phyloP scores from a whole-genome alignment of 1,140 invertebrate species.

The Cryptotermes secundus region DNA sequence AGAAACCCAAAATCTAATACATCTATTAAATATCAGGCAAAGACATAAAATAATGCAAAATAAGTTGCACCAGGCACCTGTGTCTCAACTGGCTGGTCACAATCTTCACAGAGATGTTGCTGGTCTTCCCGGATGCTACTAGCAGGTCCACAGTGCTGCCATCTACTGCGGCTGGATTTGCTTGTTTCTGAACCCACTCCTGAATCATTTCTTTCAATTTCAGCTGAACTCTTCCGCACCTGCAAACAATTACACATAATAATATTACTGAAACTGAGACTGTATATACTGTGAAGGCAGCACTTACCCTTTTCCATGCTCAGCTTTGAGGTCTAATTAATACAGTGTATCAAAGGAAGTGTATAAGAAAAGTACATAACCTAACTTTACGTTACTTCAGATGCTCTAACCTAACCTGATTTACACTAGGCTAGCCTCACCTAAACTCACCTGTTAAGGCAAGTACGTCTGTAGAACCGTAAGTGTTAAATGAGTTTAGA shows the following conservation, averaged over 20 bases:
- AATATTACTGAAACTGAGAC: too few relatives aligned
- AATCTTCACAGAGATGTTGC: conserved; percentile 72
- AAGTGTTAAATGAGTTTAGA: too few relatives aligned
- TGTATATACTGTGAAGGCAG: too few relatives aligned
- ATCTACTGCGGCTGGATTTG: conserved; percentile 75
- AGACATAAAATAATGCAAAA: not conserved
- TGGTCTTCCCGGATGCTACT: conserved; percentile 49
- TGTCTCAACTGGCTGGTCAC: conserved; percentile 69
- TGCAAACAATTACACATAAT: conserved; percentile 31
- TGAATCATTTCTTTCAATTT: conserved; percentile 88
- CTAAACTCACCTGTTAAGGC: too few relatives aligned
- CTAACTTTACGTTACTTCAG: too few relatives aligned
- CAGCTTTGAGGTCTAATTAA: too few relatives aligned
- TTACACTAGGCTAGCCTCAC: too few relatives aligned
- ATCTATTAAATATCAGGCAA: not conserved
- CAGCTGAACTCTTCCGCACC: conserved; percentile 50
- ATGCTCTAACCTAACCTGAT: too few relatives aligned
- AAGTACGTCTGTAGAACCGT: too few relatives aligned
- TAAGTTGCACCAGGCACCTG: conserved; percentile 53
- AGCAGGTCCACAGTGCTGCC: conserved; percentile 56
- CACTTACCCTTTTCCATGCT: too few relatives aligned
- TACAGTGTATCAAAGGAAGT: too few relatives aligned
- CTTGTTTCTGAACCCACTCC: conserved; percentile 91
- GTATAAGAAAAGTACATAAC: too few relatives aligned
- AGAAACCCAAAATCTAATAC: not conserved